Evolutionary conservation across 2,113 vertebrate species (phyloP), one percentile per base, ranked within the genome.

Genomic region (Carollia perspicillata): DNA sequence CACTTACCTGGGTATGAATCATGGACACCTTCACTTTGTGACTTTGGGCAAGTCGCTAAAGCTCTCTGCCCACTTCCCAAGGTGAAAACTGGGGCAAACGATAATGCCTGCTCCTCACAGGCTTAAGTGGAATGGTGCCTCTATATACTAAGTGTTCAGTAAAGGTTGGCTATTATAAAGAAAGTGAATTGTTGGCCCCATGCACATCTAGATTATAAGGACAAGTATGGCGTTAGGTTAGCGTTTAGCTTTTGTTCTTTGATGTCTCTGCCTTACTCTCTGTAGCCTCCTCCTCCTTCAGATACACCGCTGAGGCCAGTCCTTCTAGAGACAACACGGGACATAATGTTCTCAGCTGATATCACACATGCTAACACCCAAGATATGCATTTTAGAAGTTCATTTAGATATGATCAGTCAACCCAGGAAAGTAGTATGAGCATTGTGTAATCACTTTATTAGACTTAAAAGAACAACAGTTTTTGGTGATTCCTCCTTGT

Each of bases 261-360:
- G 30, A 58, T 5, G 1, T 68, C 10, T 51, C 40, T 83, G 60
- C 33, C 42, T 84, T 68, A 26, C 13, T 20, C 35, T 86, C 22
- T 51, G 28, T 2, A 11, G 40, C 23, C 26, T 18, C 60, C 20
- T 58, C 9, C 5, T n/a, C 17, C 49, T 33, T 4, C n/a, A 23
- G 42, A 33, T 28, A 44, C 9, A 23, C 14, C 0, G 3, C 8
- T 12, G 33, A 6, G 3, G 1, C 58, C 44, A 26, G 33, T 37
- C 84, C 13, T 85, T 22, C 42, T 17, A 30, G 44, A 42, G 33
- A 83, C 9, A 60, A 18, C n/a, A 26, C 23, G 14, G 35, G 10
- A 44, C 6, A 16, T 22, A 6, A 37, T 49, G 18, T 92, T 47
- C 60, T 51, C 74, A 77, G 47, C 28, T 69, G 23, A 26, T 11